These are phyloP conservation scores for Xenotilapia leptura DNA, from an alignment of 2,113 vertebrate genomes.

Conservation along the genomic window DNA sequence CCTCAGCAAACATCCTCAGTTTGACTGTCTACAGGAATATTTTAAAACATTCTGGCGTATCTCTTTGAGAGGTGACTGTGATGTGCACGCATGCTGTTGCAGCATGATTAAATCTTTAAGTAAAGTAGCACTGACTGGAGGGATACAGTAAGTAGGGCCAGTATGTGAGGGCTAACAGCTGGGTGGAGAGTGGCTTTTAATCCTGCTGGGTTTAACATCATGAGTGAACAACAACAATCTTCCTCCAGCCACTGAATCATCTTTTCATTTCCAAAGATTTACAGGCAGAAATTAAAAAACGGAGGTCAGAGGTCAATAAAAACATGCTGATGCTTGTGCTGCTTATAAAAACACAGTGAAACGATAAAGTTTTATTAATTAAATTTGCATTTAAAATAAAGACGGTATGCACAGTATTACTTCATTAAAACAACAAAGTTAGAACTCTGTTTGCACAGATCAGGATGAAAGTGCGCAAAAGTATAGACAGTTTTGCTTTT, in stretches of 20 bases:
- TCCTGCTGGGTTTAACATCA: conserved; percentile 40
- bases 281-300: background rate
- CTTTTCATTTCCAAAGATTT: background rate
- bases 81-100: background rate
- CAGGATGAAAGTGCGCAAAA: background rate
- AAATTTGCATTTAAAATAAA: background rate
- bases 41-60: background rate
- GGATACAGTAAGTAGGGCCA: conserved; percentile 59
- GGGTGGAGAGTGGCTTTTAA: conserved; percentile 51
- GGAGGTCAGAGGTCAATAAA: background rate
- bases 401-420: background rate
- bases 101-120: conserved; percentile 59
- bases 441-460: background rate
- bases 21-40: background rate
- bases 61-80: background rate
- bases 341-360: background rate
- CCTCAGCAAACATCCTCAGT: background rate
- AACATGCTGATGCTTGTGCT: background rate
- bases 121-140: conserved; percentile 40
- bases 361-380: background rate
- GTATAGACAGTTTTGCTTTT: background rate
- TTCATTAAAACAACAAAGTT: background rate
- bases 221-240: conserved; percentile 28
- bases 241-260: background rate
- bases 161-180: conserved; percentile 53